Evolutionary conservation across 2,113 vertebrate species (phyloP), one percentile per base, ranked within the genome.

Genomic region (Calidris pugnax): DNA sequence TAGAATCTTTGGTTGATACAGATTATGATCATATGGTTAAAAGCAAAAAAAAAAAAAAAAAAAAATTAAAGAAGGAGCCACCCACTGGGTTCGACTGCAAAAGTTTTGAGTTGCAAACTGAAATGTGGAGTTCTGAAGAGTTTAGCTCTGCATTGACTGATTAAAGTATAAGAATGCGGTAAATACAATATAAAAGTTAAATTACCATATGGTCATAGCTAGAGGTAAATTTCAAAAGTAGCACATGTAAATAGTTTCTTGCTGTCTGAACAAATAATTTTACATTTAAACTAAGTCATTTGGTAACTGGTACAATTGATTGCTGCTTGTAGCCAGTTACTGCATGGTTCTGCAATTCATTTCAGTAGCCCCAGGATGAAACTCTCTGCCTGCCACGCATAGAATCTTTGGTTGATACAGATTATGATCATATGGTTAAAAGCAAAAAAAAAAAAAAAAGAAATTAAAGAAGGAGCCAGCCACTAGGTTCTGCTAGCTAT

Each of bases 131-230:
- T 89, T 93, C 60, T 92, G 88, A 89, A 39, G 83, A 76, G 73
- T 53, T 86, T 53, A 73, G 85, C 88, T 81, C 78, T 78, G 60
- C 69, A 28, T 28, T 50, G 51, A 53, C 60, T 93, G 90, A 96
- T 95, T 78, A 78, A 93, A 96, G 85, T 67, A 7, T 28, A 57
- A 94, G 79, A 92, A 91, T 77, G 85, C 60, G 21, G 90, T 95
- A 94, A 97, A 96, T 89, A 97, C 80, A 85, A 90, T 78, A 92
- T 80, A 90, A 81, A 97, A 97, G 83, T 94, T 95, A 87, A 93
- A 95, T 95, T 96, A 92, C 83, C 95, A 90, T 96, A 92, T 96
- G 93, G 90, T 72, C 86, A 82, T 94, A 87, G 92, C 90, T 93
- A 89, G 94, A 92, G 92, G 88, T 96, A 89, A 77, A 84, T 89